Evolutionary conservation across 2,113 vertebrate genomes (phyloP), one percentile per base, ranked within the genome.

Genomic region (Dascyllus trimaculatus): DNA sequence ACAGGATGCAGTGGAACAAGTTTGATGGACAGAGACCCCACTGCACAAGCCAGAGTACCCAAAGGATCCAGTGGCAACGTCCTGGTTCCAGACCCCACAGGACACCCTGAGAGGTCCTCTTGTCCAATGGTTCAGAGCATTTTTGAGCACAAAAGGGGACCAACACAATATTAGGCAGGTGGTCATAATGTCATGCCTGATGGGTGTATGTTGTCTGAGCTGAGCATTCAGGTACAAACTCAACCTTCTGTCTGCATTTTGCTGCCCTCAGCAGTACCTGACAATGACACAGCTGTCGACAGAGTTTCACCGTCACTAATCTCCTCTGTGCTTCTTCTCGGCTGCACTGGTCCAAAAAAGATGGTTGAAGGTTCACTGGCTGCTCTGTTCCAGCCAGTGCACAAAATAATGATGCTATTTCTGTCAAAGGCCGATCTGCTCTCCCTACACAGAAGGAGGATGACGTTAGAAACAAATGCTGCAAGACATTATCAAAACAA

Each of bases 181-280:
- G n/a, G n/a, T n/a, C n/a, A n/a, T n/a, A n/a, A n/a, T n/a, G n/a
- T n/a, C n/a, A n/a, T n/a, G n/a, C n/a, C n/a, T n/a, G n/a, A n/a
- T n/a, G n/a, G n/a, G n/a, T n/a, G n/a, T n/a, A n/a, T n/a, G n/a
- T n/a, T n/a, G 40, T 60, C 71, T 32, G 74, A 67, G 61, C 43
- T 67, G 22, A 54, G 26, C 18, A 11, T 13, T 72, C 85, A 86
- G 88, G 75, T 85, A 83, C 40, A 25, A 78, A 65, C 77, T 67
- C 51, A 26, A 48, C 80, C 89, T 89, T 86, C 89, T 93, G 92
- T 88, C 90, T 92, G 84, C 67, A 66, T 65, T 60, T 68, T 46
- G 74, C 73, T 86, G 80, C 78, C 82, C 83, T 84, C 71, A 62
- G 81, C 71, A 68, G 81, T 78, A 81, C 83, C 76, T 79, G 81